phyloP scores from a whole-genome alignment of 53 echinoderm and acorn worm genomes.

The Zoroaster sp. region DNA sequence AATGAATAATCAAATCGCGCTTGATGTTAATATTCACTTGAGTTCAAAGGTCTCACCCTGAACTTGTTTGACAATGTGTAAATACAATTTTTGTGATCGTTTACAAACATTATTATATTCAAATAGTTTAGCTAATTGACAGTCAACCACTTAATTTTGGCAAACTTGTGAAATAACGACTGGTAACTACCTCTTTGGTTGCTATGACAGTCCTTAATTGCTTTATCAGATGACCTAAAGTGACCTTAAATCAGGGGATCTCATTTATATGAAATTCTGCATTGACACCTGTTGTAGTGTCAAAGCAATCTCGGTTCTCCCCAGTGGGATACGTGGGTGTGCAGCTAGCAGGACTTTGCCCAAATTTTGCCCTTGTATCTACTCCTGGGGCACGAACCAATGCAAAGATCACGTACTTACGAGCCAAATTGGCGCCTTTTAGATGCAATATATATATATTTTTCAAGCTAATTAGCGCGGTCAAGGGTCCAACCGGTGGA shows the following conservation, averaged over 20 bases:
- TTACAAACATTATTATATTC: too few species aligned
- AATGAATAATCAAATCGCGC: too few species aligned
- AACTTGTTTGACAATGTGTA: too few species aligned
- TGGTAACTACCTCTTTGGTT: background rate
- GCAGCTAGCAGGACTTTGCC: background rate
- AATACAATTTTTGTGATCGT: too few species aligned
- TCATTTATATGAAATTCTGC: background rate
- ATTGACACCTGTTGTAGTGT: background rate
- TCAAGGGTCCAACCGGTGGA: background rate
- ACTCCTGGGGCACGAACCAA: background rate
- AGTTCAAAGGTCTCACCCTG: too few species aligned
- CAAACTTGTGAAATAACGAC: too few species aligned
- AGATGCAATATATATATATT: background rate
- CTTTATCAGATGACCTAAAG: background rate
- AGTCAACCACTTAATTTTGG: too few species aligned
- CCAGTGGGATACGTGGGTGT: background rate
- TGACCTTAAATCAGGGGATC: background rate
- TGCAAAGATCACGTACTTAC: slow-evolving; percentile 21
- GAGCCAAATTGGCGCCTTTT: slow-evolving; percentile 25
- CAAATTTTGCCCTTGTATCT: too few species aligned
- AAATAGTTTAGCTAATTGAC: too few species aligned
- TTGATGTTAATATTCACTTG: too few species aligned
- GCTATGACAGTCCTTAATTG: background rate
- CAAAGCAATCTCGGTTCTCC: background rate
- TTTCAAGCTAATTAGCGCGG: slow-evolving; percentile 20